Evolutionary conservation across 2,113 vertebrate genomes (phyloP).

Genomic region (Melanerpes formicivorus): DNA sequence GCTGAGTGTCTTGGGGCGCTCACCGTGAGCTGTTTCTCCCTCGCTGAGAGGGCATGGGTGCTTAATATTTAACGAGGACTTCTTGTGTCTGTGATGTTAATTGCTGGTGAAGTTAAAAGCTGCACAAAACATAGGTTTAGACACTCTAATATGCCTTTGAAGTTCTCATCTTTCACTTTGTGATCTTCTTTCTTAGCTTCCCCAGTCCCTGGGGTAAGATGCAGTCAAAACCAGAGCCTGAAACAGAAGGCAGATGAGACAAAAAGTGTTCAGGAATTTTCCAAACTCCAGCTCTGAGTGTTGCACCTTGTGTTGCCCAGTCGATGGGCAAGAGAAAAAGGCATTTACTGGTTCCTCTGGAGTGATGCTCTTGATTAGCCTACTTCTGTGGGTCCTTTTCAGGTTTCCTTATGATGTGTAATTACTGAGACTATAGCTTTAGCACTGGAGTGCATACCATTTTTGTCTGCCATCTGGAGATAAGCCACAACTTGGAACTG

Average conservation of each 20-base stretch:
- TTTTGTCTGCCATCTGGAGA: background rate
- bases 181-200: background rate
- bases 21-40: background rate
- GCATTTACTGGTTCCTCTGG: background rate
- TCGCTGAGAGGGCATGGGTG: background rate
- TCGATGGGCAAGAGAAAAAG: background rate
- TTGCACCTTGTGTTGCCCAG: background rate
- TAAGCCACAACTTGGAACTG: background rate
- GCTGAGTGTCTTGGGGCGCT: background rate
- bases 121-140: background rate
- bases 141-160: background rate
- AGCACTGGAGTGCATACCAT: background rate
- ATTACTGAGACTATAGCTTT: background rate
- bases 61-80: slow-evolving; percentile 22
- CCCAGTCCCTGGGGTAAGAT: background rate
- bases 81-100: background rate
- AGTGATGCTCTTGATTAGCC: background rate
- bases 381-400: background rate
- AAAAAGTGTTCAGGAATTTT: background rate
- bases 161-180: background rate
- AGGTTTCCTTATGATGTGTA: background rate
- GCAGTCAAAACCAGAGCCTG: background rate
- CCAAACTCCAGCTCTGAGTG: background rate
- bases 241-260: background rate
- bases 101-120: background rate